Conservation (phyloP, 2,113 vertebrate genomes). For the Protomyctophum bolini region DNA sequence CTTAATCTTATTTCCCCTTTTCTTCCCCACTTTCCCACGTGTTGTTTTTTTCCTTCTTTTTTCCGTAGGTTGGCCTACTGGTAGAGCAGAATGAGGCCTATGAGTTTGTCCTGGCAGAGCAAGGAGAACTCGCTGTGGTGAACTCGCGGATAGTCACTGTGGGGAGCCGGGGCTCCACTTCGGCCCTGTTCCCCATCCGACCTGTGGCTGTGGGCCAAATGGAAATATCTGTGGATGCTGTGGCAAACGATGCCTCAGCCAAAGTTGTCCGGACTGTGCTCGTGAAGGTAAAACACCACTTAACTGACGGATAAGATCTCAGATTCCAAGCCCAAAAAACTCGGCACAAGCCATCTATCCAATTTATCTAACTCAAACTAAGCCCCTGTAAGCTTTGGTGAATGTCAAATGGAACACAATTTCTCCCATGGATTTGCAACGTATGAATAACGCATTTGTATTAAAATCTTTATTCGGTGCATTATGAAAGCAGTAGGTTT, state of each 20-base stretch:
- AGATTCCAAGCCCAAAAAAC: no score
- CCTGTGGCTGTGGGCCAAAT: constrained; percentile 81
- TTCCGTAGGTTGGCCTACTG: constrained; percentile 81
- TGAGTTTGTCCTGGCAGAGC: constrained; percentile 78
- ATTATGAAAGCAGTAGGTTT: neutral
- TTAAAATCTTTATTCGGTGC: neutral
- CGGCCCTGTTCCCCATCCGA: constrained; percentile 81
- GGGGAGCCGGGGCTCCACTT: constrained; percentile 74
- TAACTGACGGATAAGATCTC: neutral
- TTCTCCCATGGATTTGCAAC: neutral
- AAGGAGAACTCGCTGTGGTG: constrained; percentile 67
- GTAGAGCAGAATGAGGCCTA: constrained; percentile 78
- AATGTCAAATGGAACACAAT: neutral
- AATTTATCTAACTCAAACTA: no score
- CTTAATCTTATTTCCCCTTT: neutral
- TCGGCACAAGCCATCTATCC: no score
- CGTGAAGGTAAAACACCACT: constrained; percentile 85
- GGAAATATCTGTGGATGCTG: constrained; percentile 82
- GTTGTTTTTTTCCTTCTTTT: neutral
- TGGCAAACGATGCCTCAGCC: constrained; percentile 80
- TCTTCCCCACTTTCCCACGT: neutral
- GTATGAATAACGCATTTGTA: neutral
- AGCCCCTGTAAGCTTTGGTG: neutral
- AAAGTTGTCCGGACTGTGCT: constrained; percentile 78
- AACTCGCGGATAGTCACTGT: constrained; percentile 75